Evolutionary conservation across 2,113 vertebrate species (phyloP), one percentile per base, ranked within the genome.

Genomic region (Daubentonia madagascariensis): DNA sequence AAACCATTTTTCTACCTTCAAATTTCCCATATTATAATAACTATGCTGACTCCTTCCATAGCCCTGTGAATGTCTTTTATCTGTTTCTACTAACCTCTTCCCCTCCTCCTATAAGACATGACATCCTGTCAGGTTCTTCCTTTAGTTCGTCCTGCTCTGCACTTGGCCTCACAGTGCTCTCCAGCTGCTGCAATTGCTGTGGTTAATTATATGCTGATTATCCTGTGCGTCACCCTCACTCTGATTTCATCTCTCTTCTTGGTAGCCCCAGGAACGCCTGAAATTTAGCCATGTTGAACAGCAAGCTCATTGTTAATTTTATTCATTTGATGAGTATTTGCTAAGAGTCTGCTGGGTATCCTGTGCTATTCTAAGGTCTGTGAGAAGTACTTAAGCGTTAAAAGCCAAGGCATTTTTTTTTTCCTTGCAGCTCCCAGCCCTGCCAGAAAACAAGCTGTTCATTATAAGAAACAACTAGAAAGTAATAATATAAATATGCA

Each of bases 181-280:
- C 84, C 9, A 18, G 79, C 91, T 78, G 48, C 67, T 9, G 0
- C 48, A 73, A 76, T 45, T 25, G 25, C 17, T 1, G 25, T 83
- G 91, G 75, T 73, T 92, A 78, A 50, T 91, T 57, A 18, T 37
- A 4, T 30, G 76, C 54, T 65, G 85, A 35, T 84, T 45, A 52
- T 22, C 61, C 57, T 50, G 4, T 35, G 40, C 1, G 3, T 70
- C 16, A 3, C 22, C 37, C 40, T 50, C 35, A 11, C 65, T 85
- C 85, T 78, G 73, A 52, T 83, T 88, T 85, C 59, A 13, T 48
- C 25, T 92, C 54, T 78, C 54, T 54, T 37, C 91, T 65, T 59
- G 43, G 68, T 67, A 75, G 78, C 78, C 89, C 45, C 89, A 68
- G 92, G 67, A 96, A 63, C 89, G 93, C 40, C 91, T 88, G 78